Evolutionary conservation across 2,888 invertebrate species (phyloP), one percentile per base, ranked within the genome.

Genomic region (Melanargia galathea): DNA sequence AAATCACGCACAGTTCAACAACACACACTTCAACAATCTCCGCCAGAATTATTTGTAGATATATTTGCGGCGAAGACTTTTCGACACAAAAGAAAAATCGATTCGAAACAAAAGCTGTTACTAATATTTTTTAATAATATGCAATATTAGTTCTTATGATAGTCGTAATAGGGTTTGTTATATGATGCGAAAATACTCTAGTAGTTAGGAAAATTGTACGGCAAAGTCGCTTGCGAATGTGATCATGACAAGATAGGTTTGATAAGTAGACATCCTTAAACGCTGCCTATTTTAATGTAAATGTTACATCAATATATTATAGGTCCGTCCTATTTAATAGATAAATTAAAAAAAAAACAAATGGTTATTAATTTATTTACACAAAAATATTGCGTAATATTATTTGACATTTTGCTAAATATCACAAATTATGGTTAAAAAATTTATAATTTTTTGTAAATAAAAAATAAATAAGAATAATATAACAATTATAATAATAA

Each of bases 301-400:
- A 61, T 10, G 45, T 62, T 56, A 35, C 66, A 66, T 62, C 30
- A n/a, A n/a, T n/a, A 62, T 55, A 46, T 20, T 7, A 55, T 66
- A 52, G 62, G 66, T 64, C 62, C 64, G 62, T 66, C 66, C 64
- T 38, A 18, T 54, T 60, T 56, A 7, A 22, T 33, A 43, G 6
- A 18, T 3, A n/a, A 13, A 20, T 24, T 16, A 55, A 35, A 40
- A 24, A 8, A 56, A 26, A 18, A 51, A 33, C 1, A 56, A 30
- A 30, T 3, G 43, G 26, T 43, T 16, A 33, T 57, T 54, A 24
- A 20, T 33, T 54, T 33, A 26, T 43, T 59, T 10, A 26, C 43
- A 38, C 8, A 10, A 55, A 45, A 49, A 45, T 51, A 4, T 40
- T 49, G 33, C 35, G 49, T 51, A 13, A 16, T 22, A 13, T 6